Base-by-base conservation (phyloP, 2,113 vertebrate species). In the Furnarius figulus region DNA sequence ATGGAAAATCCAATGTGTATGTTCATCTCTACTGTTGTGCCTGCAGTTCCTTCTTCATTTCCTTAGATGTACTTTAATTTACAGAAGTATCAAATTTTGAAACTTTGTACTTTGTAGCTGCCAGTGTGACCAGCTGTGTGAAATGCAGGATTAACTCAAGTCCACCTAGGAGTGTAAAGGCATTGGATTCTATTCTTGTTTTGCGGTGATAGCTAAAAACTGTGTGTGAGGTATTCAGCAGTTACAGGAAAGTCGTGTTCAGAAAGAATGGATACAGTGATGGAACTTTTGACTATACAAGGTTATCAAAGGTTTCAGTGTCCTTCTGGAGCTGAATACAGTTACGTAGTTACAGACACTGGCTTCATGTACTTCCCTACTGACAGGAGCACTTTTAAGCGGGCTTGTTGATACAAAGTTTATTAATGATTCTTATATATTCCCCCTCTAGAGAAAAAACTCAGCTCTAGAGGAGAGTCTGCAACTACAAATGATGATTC, bases 391-490 rank as follows among this genome's bases (percentile, higher is more conserved):
- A 18, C 18, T 89, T 91, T 8, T 62, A 76, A 83, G 61, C 55
- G 23, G 30, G 1, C 10, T 39, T 85, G 23, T 82, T 85, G 52
- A 88, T 91, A 47, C 14, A 14, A 37, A 31, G 15, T 63, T 2
- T 75, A 15, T 61, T 87, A 85, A 91, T 67, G 31, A 49, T 22
- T 33, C 14, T 85, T 93, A 5, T 35, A 53, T 89, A 53, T 89
- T 58, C 47, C 21, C 66, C 70, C 23, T 95, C 30, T 91, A 98
- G 98, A 95, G 24, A 95, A 65, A 97, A 97, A 94, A 95, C 75
- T 31, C 14, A 96, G 87, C 62, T 85, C 87, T 52, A 66, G 83
- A 49, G 56, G 4, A 65, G 55, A 65, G 17, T 70, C 95, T 49
- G 40, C 85, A 53, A 49, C 84, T 75, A 33, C 94, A 22, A 72